A percentile compares a stretch with the other conserved stretches of the same genome.
Conservation (phyloP, 2,113 vertebrate species). For the Strix aluco region DNA sequence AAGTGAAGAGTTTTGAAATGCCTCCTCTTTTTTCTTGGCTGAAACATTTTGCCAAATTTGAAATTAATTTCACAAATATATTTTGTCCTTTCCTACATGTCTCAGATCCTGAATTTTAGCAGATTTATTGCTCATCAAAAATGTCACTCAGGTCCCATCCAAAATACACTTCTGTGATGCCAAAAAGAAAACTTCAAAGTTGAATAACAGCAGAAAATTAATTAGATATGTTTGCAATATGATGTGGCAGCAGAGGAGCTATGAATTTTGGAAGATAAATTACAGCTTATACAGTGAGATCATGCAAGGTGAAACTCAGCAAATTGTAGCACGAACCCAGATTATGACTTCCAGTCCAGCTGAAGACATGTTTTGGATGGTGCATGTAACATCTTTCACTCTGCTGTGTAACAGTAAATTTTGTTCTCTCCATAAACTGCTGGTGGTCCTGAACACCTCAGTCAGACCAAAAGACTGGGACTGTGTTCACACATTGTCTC, state of each 20-base stretch:
- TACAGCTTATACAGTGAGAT: neutral
- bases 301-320: neutral
- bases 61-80: neutral
- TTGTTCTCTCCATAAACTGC: neutral
- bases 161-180: neutral
- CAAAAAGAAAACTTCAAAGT: neutral
- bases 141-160: neutral
- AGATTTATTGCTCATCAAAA: neutral
- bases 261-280: neutral
- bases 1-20: neutral
- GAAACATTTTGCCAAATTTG: neutral
- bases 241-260: neutral
- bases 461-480: neutral
- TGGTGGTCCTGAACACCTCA: neutral
- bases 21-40: neutral
- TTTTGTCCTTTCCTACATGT: neutral
- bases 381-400: neutral
- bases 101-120: neutral
- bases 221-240: neutral
- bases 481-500: fast-evolving
- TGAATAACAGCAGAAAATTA: neutral
- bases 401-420: fast-evolving
- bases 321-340: neutral
- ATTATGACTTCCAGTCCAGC: neutral
- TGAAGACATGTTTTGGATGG: neutral